Conservation (phyloP, 2,888 invertebrate species). For the Nysson spinosus region DNA sequence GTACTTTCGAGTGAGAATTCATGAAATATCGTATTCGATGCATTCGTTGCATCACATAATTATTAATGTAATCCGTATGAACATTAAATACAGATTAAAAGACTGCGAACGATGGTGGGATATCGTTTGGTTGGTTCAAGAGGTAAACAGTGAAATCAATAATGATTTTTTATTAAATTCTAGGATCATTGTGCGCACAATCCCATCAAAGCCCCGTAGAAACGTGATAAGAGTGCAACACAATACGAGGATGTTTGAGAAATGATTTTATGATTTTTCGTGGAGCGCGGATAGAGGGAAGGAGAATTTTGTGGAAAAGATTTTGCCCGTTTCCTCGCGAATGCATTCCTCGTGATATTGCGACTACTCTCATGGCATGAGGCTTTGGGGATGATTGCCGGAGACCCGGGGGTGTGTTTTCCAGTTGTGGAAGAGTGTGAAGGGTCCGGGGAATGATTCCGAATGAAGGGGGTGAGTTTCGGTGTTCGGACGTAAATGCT, state of each 20-base stretch:
- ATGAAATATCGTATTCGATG: too few species aligned
- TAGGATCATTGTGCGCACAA: too few species aligned
- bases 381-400: slow-evolving; percentile 19
- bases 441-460: slow-evolving; percentile 26
- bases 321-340: slow-evolving; percentile 9
- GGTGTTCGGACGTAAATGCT: slow-evolving; percentile 47
- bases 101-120: too few species aligned
- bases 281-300: not conserved
- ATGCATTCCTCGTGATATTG: slow-evolving; percentile 20
- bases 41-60: too few species aligned
- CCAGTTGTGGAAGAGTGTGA: slow-evolving; percentile 1
- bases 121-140: too few species aligned
- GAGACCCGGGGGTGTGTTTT: slow-evolving; percentile 20
- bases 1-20: too few species aligned
- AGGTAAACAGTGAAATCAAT: too few species aligned
- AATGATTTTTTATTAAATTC: too few species aligned
- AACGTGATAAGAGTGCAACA: not conserved
- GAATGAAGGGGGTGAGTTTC: slow-evolving; percentile 20
- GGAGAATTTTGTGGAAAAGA: slow-evolving; percentile 18
- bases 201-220: too few species aligned
- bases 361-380: not conserved
- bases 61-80: too few species aligned
- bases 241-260: not conserved
- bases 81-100: too few species aligned
- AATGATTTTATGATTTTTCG: slow-evolving; percentile 7